Conservation (phyloP, 2,113 vertebrate species). For the Hydrochoerus hydrochaeris region DNA sequence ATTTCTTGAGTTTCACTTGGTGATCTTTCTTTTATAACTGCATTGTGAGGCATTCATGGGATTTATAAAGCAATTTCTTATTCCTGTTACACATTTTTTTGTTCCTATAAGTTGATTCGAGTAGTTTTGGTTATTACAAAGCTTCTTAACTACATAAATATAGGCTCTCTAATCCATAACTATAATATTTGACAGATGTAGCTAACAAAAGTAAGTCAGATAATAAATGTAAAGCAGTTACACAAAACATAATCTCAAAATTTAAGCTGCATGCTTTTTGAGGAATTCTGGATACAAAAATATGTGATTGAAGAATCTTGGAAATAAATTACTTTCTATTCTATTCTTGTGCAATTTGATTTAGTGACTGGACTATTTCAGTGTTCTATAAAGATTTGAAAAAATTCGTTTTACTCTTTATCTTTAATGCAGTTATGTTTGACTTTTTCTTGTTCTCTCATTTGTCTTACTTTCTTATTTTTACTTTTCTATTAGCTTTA, state of each 20-base stretch:
- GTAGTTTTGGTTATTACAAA: conserved; percentile 20
- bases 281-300: conserved; percentile 4
- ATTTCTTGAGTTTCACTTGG: background rate
- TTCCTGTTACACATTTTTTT: background rate
- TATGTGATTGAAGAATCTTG: background rate
- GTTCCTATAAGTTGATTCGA: background rate
- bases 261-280: background rate
- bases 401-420: conserved; percentile 36
- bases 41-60: background rate
- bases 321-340: conserved; percentile 50
- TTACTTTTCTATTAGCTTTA: conserved; percentile 43
- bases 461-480: conserved; percentile 33
- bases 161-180: background rate
- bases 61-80: background rate
- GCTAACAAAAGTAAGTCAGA: background rate
- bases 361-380: conserved; percentile 38
- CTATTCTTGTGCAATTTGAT: conserved; percentile 9
- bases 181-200: background rate
- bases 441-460: background rate
- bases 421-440: conserved; percentile 35
- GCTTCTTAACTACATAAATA: background rate
- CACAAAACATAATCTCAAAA: background rate
- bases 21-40: background rate
- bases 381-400: background rate
- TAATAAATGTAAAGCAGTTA: background rate